These are phyloP conservation scores for Sapajus apella DNA, from an alignment of 2,113 vertebrate species.

Conservation along the genomic window DNA sequence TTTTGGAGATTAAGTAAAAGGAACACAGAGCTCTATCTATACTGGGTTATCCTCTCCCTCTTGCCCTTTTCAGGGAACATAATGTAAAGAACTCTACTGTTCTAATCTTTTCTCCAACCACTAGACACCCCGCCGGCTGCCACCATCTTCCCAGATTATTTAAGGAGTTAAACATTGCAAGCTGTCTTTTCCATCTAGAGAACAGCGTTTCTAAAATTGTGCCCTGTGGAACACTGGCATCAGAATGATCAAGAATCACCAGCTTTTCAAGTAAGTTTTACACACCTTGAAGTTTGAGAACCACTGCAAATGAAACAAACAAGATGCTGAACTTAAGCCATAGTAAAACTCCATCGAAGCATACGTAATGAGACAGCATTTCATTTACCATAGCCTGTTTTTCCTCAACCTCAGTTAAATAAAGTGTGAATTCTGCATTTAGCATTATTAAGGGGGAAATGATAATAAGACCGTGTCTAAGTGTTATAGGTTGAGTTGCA, in stretches of 20 bases:
- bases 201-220: neutral
- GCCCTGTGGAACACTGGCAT: neutral
- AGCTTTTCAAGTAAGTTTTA: neutral
- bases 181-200: neutral
- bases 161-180: neutral
- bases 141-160: neutral
- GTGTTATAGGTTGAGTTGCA: neutral
- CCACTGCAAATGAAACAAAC: neutral
- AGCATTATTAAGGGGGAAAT: neutral
- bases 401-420: neutral
- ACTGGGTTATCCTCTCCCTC: neutral
- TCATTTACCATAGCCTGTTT: neutral
- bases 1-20: neutral
- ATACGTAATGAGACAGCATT: neutral
- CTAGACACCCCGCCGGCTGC: rapidly evolving
- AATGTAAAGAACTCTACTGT: neutral
- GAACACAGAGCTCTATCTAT: neutral
- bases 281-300: neutral
- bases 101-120: neutral
- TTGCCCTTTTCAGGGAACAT: neutral
- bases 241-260: neutral
- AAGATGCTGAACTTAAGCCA: neutral
- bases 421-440: neutral
- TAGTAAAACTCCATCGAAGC: neutral
- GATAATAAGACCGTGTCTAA: neutral